Evolutionary conservation across 1,140 invertebrate species (phyloP), one percentile per base, ranked within the genome.

Genomic region (Drosophila pectinifera): DNA sequence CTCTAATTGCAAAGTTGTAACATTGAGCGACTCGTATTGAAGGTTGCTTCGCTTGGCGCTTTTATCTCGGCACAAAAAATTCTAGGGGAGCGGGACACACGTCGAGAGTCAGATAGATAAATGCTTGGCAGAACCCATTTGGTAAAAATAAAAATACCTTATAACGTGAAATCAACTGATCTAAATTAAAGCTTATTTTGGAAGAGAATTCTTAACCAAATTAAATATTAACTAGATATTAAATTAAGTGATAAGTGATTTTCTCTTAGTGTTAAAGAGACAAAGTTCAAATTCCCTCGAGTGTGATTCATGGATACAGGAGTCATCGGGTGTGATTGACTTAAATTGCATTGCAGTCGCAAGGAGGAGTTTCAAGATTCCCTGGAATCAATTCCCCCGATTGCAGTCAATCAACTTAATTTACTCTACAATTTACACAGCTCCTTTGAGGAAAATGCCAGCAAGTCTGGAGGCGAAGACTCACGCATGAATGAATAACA

Each of bases 1-100:
- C 51, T 77, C 74, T 72, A 61, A 77, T 84, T 84, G 67, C 62
- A 39, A 62, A 83, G 61, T 57, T 84, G 69, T 84, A 76, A 76
- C 78, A 73, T 74, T 86, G 82, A 81, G 54, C 55, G 38, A 38
- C 38, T 34, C 18, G 31, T 34, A 16, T 36, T 51, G 54, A 76
- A 67, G 73, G 73, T 76, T 67, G 39, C 26, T 4, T 57, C 36
- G 34, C 39, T n/a, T 34, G 8, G 18, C 31, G 48, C 36, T 76
- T 67, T 78, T 63, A 73, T 81, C 68, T 56, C 26, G 24, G 41
- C 49, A n/a, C 31, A 31, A 22, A 54, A 69, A 54, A 31, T 56
- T 56, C 48, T 55, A 69, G n/a, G 39, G 26, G 14, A 64, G 39
- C 54, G 26, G 24, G 10, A 20, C 20, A 51, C 65, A 36, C 26